Conservation (phyloP, 2,888 invertebrate genomes). For the Epistrophe grossulariae region DNA sequence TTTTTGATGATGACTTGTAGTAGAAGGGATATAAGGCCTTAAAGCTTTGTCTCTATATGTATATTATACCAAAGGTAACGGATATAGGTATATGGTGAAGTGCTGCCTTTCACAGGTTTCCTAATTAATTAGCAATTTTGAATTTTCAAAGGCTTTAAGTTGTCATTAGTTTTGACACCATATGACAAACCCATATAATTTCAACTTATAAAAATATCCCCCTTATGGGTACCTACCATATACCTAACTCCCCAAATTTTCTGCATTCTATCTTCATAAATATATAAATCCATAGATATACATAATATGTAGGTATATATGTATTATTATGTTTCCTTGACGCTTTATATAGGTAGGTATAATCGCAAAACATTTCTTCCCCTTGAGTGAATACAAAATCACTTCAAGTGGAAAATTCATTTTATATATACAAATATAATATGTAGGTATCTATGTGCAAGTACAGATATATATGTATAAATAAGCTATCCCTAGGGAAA, state of each 20-base stretch:
- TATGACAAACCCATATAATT: conserved; percentile 8
- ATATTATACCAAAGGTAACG: background rate
- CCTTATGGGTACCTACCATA: background rate
- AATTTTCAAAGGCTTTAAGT: conserved; percentile 59
- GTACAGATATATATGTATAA: conserved; percentile 33
- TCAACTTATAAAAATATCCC: background rate
- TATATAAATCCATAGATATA: background rate
- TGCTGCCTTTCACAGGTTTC: conserved; percentile 30
- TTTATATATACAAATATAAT: conserved; percentile 39
- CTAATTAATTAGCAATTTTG: conserved; percentile 63
- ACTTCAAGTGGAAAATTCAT: conserved; percentile 70
- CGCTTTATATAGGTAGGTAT: too few species aligned
- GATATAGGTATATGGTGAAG: conserved; percentile 23
- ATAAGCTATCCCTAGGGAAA: conserved; percentile 53
- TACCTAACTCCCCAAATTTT: background rate
- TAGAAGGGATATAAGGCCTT: too few species aligned
- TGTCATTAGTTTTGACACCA: conserved; percentile 55
- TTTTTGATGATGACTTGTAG: conserved; percentile 9
- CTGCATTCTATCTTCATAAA: background rate
- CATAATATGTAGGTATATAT: too few species aligned
- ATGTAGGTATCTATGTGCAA: conserved; percentile 27
- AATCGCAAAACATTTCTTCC: conserved; percentile 63
- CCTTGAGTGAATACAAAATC: conserved; percentile 59
- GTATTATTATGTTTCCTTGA: too few species aligned
- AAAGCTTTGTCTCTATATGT: too few species aligned